Evolutionary conservation across 1,140 invertebrate species (phyloP).

Genomic region (Bombus superbus): DNA sequence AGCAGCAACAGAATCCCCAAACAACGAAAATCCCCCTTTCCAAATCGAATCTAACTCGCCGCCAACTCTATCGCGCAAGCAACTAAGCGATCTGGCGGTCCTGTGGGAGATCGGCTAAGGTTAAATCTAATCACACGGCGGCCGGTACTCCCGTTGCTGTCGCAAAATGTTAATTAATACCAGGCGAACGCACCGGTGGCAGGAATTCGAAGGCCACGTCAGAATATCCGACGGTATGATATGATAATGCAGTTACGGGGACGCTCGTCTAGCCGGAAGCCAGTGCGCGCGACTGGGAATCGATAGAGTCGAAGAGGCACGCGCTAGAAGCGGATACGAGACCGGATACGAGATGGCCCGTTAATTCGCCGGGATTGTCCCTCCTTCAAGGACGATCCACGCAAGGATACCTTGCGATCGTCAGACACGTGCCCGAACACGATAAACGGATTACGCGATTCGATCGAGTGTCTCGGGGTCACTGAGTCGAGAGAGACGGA

Average conservation of each 20-base stretch:
- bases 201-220: slow-evolving; percentile 68
- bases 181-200: slow-evolving; percentile 65
- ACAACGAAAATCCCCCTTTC: not conserved
- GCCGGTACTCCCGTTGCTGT: slow-evolving; percentile 17
- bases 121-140: not conserved
- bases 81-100: not conserved
- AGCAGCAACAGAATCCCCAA: not conserved
- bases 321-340: not conserved
- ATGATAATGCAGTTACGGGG: slow-evolving; percentile 69
- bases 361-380: slow-evolving; percentile 43
- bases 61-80: too few relatives aligned
- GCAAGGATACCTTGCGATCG: too few relatives aligned
- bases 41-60: not conserved
- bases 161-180: slow-evolving; percentile 74
- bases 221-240: slow-evolving; percentile 49
- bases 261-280: slow-evolving; percentile 39
- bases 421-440: slow-evolving; percentile 14
- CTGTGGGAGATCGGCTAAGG: not conserved
- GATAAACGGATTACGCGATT: slow-evolving; percentile 41
- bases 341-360: slow-evolving; percentile 17
- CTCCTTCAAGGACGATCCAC: not conserved
- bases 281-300: slow-evolving; percentile 35
- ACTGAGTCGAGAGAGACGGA: not conserved
- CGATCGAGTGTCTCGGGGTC: not conserved
- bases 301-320: slow-evolving; percentile 45